Evolutionary conservation across 2,888 invertebrate species (phyloP).

Genomic region (Nipponacmea schrenckii): DNA sequence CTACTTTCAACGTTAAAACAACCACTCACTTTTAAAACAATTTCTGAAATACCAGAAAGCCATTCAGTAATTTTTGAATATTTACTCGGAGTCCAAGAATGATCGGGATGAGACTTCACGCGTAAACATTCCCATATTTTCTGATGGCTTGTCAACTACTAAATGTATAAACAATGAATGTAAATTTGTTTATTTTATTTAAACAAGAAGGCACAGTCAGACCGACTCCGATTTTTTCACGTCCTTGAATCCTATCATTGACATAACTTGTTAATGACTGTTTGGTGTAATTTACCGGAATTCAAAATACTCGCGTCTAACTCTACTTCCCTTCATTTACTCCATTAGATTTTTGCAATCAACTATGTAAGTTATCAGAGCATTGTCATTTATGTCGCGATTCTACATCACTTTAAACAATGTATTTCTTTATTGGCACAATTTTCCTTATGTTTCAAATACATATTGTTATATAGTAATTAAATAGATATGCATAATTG

Average conservation of each 20-base stretch:
- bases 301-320: background rate
- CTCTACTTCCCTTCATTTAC: background rate
- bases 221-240: background rate
- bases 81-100: background rate
- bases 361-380: too few species aligned
- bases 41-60: background rate
- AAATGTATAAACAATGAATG: background rate
- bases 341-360: too few species aligned
- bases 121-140: constrained; percentile 4
- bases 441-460: too few species aligned
- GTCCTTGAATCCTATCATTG: background rate
- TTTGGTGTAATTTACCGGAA: background rate
- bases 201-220: background rate
- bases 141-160: background rate
- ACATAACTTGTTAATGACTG: background rate
- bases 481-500: too few species aligned
- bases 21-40: too few species aligned
- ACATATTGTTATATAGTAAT: too few species aligned
- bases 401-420: too few species aligned
- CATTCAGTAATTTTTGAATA: background rate
- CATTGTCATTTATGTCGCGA: too few species aligned
- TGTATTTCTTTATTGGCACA: too few species aligned
- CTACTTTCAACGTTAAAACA: too few species aligned
- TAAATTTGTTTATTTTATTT: background rate
- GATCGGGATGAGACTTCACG: background rate